Evolutionary conservation across 2,888 invertebrate species (phyloP), one percentile per base, ranked within the genome.

Genomic region (Agrochola litura): DNA sequence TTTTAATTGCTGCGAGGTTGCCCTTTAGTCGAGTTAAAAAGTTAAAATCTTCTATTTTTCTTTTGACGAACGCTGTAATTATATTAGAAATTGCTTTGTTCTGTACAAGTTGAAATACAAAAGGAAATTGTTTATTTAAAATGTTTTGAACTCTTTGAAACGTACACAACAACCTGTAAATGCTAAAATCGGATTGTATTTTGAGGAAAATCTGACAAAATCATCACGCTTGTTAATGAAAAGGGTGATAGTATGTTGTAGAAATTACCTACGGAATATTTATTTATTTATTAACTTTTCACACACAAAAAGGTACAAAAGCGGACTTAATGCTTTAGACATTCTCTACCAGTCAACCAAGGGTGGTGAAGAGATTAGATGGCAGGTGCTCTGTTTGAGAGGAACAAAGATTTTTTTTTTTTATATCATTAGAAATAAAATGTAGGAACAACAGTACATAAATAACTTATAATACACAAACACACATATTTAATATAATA

Each of bases 41-140:
- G 67, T 84, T 81, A 10, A 84, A 76, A 68, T 82, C 56, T 65
- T 68, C 43, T 76, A 64, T 68, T 71, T 76, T 76, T 77, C 60
- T 60, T 70, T 85, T 71, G 61, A 83, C 61, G 30, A 65, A 72
- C 71, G 54, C 65, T 74, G 76, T 81, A 66, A 82, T 82, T 83
- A 77, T 77, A 74, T 82, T 72, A 72, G 54, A 70, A 81, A 85
- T n/a, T 46, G 85, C 60, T 83, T 83, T 81, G 76, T 76, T 54
- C 56, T 69, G 9, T 25, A 43, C 52, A 54, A 71, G 61, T 68
- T 56, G 37, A 63, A 70, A 63, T 61, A 69, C 25, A 61, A 69
- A 69, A 69, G 65, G 43, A 73, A 79, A 73, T 73, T 69, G 64
- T 73, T 78, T 72, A 22, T 56, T 46, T 25, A 37, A 30, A 69